Evolutionary conservation across 2,113 vertebrate species (phyloP).

Genomic region (Panurus biarmicus): DNA sequence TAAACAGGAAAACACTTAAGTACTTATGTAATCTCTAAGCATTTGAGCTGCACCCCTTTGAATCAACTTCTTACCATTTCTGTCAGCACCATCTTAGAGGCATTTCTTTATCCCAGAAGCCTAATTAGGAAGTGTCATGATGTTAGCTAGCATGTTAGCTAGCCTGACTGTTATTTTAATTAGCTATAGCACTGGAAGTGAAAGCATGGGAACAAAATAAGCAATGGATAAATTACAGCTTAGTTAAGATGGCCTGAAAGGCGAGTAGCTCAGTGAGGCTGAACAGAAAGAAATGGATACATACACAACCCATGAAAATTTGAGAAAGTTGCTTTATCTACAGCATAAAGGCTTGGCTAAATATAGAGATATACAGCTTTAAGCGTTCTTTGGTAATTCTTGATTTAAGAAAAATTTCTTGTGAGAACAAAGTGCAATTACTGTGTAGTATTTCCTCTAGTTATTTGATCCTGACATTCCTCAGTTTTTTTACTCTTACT

Average conservation of each 20-base stretch:
- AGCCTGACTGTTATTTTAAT: neutral
- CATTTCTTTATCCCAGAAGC: neutral
- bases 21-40: neutral
- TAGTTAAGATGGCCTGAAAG: neutral
- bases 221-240: constrained; percentile 30
- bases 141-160: neutral
- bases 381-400: neutral
- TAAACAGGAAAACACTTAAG: neutral
- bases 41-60: neutral
- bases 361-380: neutral
- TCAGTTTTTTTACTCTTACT: constrained; percentile 32
- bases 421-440: neutral
- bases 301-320: constrained; percentile 19
- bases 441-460: neutral
- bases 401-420: neutral
- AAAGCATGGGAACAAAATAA: constrained; percentile 10
- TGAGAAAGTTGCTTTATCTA: neutral
- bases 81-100: neutral
- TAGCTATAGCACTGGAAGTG: neutral
- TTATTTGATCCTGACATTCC: neutral
- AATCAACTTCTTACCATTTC: neutral
- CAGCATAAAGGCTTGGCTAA: neutral
- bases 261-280: neutral
- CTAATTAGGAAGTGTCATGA: constrained; percentile 25
- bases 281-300: neutral